These are phyloP conservation scores for Huso huso DNA, from an alignment of 2,797 vertebrate genomes.

Conservation along the genomic window DNA sequence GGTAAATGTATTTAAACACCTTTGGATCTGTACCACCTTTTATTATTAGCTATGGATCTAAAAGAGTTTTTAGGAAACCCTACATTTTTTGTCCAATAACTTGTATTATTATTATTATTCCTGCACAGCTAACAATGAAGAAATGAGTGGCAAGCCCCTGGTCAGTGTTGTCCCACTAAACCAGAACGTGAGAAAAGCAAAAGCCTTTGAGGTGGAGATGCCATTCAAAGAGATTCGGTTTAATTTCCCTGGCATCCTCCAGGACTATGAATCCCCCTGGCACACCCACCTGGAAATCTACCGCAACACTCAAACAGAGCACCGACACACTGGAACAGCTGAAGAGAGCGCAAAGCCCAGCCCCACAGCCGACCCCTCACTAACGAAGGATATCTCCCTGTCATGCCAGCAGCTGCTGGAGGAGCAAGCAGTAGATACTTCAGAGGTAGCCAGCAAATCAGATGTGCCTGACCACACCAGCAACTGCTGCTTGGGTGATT, in stretches of 20 bases:
- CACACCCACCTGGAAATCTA: slow-evolving; percentile 58
- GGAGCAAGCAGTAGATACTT: slow-evolving; percentile 11
- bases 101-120: slow-evolving; percentile 11
- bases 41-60: no score
- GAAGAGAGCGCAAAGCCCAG: slow-evolving; percentile 1
- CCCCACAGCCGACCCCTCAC: not conserved
- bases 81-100: no score
- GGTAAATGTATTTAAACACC: no score
- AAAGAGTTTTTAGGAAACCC: no score
- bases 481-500: not conserved
- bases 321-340: not conserved
- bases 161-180: slow-evolving; percentile 54
- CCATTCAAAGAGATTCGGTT: slow-evolving; percentile 37
- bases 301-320: slow-evolving; percentile 28
- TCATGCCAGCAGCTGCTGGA: slow-evolving; percentile 16
- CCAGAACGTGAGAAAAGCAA: slow-evolving; percentile 33
- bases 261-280: slow-evolving; percentile 48
- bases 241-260: slow-evolving; percentile 20
- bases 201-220: slow-evolving; percentile 29
- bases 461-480: not conserved
- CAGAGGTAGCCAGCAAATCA: not conserved
- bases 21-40: no score
- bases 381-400: slow-evolving; percentile 10
- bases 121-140: slow-evolving; percentile 33
- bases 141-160: slow-evolving; percentile 31